Percentiles rank a stretch among this genome's conserved stretches.
phyloP scores from a whole-genome alignment of 2,113 vertebrate species.

The Toxotes chatareus region DNA sequence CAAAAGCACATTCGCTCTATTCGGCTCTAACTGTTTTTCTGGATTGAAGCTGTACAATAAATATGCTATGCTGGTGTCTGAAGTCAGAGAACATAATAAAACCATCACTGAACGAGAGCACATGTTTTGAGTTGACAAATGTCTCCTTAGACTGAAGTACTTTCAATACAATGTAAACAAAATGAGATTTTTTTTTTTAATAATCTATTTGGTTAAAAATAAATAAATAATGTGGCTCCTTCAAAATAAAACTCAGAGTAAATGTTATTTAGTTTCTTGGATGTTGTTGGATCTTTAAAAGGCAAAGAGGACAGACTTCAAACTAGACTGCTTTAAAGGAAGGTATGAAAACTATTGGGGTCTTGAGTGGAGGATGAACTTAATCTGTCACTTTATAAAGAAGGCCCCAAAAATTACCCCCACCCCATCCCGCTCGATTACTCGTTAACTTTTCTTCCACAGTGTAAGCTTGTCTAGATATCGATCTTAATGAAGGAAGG shows the following conservation, averaged over 20 bases:
- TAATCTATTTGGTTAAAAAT: not conserved
- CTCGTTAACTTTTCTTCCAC: not conserved
- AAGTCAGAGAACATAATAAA: not conserved
- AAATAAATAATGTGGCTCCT: not conserved
- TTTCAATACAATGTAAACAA: not conserved
- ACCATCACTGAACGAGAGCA: not conserved
- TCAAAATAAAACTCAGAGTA: not conserved
- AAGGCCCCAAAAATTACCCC: too few relatives aligned
- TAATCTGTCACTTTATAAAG: not conserved
- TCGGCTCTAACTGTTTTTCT: not conserved
- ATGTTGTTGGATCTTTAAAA: not conserved
- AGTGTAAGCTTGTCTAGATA: not conserved
- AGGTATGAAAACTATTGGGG: not conserved
- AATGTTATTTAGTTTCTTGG: not conserved
- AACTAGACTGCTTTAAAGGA: not conserved
- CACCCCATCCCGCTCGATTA: too few relatives aligned
- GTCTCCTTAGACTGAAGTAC: not conserved
- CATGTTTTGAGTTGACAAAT: not conserved
- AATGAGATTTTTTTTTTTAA: not conserved
- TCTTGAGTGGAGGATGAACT: not conserved
- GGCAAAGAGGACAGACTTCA: not conserved
- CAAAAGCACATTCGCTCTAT: not conserved
- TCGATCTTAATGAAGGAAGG: constrained; percentile 31
- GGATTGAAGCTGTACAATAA: not conserved
- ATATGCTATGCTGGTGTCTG: not conserved